Evolutionary conservation across 2,888 invertebrate genomes (phyloP).

Genomic region (Corythucha ciliata): DNA sequence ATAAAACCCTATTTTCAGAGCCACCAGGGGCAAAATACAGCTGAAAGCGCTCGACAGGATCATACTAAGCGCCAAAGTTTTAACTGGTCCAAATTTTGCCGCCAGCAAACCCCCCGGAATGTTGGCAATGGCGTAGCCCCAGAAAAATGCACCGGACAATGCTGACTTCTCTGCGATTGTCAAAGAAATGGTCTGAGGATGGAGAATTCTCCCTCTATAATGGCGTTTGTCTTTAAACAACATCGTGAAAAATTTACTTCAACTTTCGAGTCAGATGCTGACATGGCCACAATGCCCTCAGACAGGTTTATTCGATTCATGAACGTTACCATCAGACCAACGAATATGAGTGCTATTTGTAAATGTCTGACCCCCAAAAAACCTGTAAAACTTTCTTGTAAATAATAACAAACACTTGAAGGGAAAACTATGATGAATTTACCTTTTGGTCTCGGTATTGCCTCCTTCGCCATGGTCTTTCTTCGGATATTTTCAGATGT

Average conservation of each 20-base stretch:
- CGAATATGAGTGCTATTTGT: slow-evolving; percentile 47
- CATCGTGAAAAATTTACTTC: too few relatives aligned
- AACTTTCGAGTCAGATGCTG: too few relatives aligned
- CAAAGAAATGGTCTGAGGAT: too few relatives aligned
- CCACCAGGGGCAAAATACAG: slow-evolving; percentile 39
- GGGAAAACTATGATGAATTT: too few relatives aligned
- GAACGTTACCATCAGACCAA: slow-evolving; percentile 45
- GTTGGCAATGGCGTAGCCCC: slow-evolving; percentile 50
- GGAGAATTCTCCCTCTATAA: too few relatives aligned
- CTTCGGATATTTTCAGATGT: too few relatives aligned
- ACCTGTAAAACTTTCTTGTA: too few relatives aligned
- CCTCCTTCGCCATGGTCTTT: too few relatives aligned
- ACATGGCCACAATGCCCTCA: slow-evolving; percentile 47
- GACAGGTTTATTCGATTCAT: slow-evolving; percentile 47
- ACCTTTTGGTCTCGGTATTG: too few relatives aligned
- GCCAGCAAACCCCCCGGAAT: slow-evolving; percentile 63
- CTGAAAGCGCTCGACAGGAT: slow-evolving; percentile 60
- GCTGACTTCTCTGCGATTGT: too few relatives aligned
- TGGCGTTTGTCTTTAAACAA: too few relatives aligned
- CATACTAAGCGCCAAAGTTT: slow-evolving; percentile 51
- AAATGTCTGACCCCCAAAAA: slow-evolving; percentile 47
- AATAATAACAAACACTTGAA: too few relatives aligned
- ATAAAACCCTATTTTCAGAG: slow-evolving; percentile 52
- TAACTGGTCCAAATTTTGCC: slow-evolving; percentile 62
- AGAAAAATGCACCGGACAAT: slow-evolving; percentile 49